A percentile compares a stretch with the other conserved stretches of the same genome.
Evolutionary conservation across 2,113 vertebrate species (phyloP).

Genomic region (Dasypus novemcinctus): DNA sequence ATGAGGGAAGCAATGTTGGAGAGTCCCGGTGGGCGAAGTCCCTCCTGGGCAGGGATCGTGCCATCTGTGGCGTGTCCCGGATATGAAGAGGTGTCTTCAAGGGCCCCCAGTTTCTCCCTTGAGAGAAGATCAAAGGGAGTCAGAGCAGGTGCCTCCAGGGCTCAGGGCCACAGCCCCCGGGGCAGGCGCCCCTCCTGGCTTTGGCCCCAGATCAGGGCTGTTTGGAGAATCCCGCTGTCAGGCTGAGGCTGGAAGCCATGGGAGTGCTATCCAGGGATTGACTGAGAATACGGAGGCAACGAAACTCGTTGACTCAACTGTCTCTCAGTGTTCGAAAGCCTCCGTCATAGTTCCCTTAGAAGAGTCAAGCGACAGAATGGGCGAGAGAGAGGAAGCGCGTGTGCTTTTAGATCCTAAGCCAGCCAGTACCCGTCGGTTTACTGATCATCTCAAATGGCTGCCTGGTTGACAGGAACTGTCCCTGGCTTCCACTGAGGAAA

Average conservation of each 20-base stretch:
- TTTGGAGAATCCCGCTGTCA: background rate
- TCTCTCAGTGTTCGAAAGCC: background rate
- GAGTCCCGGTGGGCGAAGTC: background rate
- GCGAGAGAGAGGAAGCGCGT: background rate
- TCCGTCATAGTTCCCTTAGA: background rate
- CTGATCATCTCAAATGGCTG: background rate
- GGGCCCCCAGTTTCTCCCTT: background rate
- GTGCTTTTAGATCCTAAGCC: background rate
- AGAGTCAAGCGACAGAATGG: background rate
- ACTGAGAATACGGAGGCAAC: background rate
- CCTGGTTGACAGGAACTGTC: background rate
- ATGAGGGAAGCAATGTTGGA: background rate
- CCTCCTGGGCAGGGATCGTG: background rate
- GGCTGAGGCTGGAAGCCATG: background rate
- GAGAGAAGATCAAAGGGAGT: background rate
- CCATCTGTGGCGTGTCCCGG: background rate
- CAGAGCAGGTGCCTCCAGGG: background rate
- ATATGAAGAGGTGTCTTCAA: background rate
- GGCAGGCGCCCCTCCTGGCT: background rate
- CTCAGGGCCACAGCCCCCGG: background rate
- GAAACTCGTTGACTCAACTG: background rate
- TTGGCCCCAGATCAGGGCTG: background rate
- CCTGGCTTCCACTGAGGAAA: background rate
- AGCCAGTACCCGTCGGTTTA: background rate
- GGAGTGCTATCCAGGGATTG: background rate